Evolutionary conservation across 2,797 vertebrate genomes (phyloP).

Genomic region (Aldrovandia affinis): DNA sequence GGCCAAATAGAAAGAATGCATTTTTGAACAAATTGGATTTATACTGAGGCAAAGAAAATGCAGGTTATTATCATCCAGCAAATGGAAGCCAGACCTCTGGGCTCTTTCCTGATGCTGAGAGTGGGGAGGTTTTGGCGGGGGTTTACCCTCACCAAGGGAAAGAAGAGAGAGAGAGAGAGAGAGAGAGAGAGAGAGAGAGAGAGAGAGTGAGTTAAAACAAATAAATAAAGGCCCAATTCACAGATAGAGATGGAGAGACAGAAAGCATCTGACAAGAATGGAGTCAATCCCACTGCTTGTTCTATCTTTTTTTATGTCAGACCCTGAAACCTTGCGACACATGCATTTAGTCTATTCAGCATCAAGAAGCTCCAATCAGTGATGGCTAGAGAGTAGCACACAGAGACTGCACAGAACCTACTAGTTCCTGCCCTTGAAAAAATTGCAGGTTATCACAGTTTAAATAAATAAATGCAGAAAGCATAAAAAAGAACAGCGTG

Average conservation of each 20-base stretch:
- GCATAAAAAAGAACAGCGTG: background rate
- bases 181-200: background rate
- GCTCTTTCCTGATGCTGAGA: conserved; percentile 2
- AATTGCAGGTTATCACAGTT: background rate
- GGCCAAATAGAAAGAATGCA: conserved; percentile 31
- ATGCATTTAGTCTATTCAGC: background rate
- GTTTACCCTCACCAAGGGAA: background rate
- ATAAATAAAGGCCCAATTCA: too few species aligned
- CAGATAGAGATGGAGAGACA: background rate
- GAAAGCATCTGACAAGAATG: background rate
- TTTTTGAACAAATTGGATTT: conserved; percentile 31
- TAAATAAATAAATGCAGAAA: background rate
- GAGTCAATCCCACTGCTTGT: too few species aligned
- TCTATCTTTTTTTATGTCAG: background rate
- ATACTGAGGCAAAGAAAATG: conserved; percentile 16
- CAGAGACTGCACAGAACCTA: background rate
- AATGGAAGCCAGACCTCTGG: conserved; percentile 24
- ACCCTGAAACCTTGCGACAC: background rate
- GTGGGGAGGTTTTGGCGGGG: background rate
- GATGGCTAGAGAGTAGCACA: too few species aligned
- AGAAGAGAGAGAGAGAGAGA: background rate
- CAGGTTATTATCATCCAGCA: conserved; percentile 24
- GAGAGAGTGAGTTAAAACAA: background rate
- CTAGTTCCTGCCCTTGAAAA: background rate
- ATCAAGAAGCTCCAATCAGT: background rate